These are phyloP conservation scores for Heliconius aoede DNA, from an alignment of 2,888 invertebrate species.

Conservation along the genomic window DNA sequence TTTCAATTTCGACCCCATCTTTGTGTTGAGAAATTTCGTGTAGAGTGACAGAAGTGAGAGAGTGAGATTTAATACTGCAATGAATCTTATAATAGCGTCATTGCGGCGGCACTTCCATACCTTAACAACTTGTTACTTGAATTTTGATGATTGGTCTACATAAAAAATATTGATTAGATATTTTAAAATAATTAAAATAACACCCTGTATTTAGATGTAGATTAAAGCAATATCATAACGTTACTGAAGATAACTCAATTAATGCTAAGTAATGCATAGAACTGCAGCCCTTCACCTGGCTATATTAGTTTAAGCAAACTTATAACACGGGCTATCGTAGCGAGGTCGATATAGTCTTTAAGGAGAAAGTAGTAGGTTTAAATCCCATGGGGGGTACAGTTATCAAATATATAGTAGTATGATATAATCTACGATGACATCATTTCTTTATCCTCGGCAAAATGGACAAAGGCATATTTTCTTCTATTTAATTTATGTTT, in stretches of 20 bases:
- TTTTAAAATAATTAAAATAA: neutral
- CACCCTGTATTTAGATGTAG: conserved; percentile 56
- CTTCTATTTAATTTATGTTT: neutral
- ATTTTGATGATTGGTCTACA: no score
- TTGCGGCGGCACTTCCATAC: neutral
- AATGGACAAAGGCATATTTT: neutral
- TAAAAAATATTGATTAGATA: no score
- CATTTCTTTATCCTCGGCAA: neutral
- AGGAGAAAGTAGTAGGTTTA: neutral
- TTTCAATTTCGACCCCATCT: neutral
- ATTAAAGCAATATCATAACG: conserved; percentile 66
- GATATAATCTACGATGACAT: neutral
- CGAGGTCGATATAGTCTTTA: neutral
- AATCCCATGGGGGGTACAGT: neutral
- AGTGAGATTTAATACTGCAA: neutral
- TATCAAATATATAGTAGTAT: neutral
- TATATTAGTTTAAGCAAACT: conserved; percentile 4
- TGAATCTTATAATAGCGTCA: neutral
- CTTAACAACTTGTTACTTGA: neutral
- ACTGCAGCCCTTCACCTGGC: conserved; percentile 60
- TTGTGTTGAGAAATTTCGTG: neutral
- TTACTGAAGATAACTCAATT: conserved; percentile 72
- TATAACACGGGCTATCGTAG: neutral
- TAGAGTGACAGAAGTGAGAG: no score
- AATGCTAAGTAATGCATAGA: conserved; percentile 75